Base-by-base conservation (phyloP, 2,113 vertebrate species). In the Tenrec ecaudatus region DNA sequence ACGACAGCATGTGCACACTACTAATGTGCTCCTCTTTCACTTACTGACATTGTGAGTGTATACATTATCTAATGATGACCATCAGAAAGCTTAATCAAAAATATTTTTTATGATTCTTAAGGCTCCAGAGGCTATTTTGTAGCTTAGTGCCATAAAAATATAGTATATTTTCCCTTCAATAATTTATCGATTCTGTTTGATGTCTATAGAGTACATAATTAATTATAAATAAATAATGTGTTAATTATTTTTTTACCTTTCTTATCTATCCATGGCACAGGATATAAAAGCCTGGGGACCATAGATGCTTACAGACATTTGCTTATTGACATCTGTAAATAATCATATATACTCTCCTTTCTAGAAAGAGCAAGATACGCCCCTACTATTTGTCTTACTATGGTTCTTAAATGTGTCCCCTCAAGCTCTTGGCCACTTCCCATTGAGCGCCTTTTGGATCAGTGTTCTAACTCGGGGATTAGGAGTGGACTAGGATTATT, bases 221-320 rank as follows among this genome's bases (percentile, higher is more conserved):
- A 60, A 93, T 88, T 93, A 43, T 88, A 92, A 84, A 85, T 82
- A 66, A 94, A 43, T 92, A 75, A 85, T 80, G 27, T 85, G 36
- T 62, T 11, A 58, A 68, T 68, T 68, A 43, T 57, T 60, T 36
- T 36, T 91, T 94, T 81, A 58, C 31, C 29, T 81, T 90, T 10
- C 47, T 90, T 85, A 62, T 83, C 53, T 80, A 5, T 71, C 36
- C 36, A 33, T 40, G 6, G 23, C 93, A 36, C 12, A 36, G 77
- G 31, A n/a, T 76, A 80, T 2, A 82, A 89, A 90, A 80, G 33
- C 71, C 15, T 64, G 36, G 20, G 20, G 62, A 16, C 77, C 53
- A 47, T 84, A 38, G 76, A 53, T 69, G 38, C 88, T 36, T 31
- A 93, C 68, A 57, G 47, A 84, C 81, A 86, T 92, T 80, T 94